phyloP scores from a whole-genome alignment of 2,888 invertebrate species.

The Archips crataeganus region DNA sequence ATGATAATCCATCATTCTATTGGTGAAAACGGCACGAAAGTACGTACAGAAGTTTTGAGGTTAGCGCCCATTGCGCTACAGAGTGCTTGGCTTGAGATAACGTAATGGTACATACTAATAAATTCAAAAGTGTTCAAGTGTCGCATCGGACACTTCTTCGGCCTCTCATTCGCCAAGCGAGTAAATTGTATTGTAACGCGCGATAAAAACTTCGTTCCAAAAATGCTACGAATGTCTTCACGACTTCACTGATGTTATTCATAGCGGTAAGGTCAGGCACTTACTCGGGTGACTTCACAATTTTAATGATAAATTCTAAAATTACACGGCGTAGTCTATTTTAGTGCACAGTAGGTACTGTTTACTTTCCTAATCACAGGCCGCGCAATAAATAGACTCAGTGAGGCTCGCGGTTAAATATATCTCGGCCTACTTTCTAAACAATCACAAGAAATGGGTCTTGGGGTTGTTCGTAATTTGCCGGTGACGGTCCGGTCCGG shows the following conservation, averaged over 20 bases:
- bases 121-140: too few relatives aligned
- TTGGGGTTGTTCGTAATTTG: slow-evolving; percentile 61
- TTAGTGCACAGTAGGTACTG: slow-evolving; percentile 56
- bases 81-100: too few relatives aligned
- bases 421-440: slow-evolving; percentile 75
- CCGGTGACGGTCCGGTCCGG: slow-evolving; percentile 26
- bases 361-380: slow-evolving; percentile 77
- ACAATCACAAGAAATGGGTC: slow-evolving; percentile 73
- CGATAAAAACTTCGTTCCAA: background rate
- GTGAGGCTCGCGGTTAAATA: slow-evolving; percentile 73
- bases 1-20: too few relatives aligned
- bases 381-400: slow-evolving; percentile 69
- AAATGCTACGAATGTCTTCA: slow-evolving; percentile 8
- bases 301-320: slow-evolving; percentile 43
- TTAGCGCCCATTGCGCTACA: too few relatives aligned
- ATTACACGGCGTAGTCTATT: slow-evolving; percentile 61
- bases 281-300: slow-evolving; percentile 29
- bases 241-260: slow-evolving; percentile 12
- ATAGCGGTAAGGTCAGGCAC: slow-evolving; percentile 1
- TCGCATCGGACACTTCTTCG: too few relatives aligned
- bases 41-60: too few relatives aligned
- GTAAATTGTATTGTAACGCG: too few relatives aligned
- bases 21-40: too few relatives aligned
- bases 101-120: too few relatives aligned
- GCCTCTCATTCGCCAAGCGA: too few relatives aligned